Base-by-base conservation (phyloP, 2,797 vertebrate genomes). In the Pseudotriccus pelzelni region DNA sequence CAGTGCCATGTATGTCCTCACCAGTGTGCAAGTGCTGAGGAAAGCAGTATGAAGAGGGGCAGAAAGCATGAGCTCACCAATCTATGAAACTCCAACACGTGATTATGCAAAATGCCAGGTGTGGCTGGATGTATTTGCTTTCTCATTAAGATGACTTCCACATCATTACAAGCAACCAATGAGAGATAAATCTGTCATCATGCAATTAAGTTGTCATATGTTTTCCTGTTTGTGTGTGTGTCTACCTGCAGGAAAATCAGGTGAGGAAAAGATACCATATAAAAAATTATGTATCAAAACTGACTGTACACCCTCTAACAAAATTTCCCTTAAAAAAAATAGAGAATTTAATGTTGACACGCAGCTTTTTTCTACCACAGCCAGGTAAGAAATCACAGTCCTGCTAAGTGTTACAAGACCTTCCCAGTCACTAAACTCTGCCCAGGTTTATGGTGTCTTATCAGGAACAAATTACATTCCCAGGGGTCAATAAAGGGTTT, bases 101-200 rank as follows among this genome's bases (percentile, higher is more conserved):
- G 34, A 64, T 92, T 81, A 94, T 75, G 74, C 41, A 94, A 89
- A 92, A 72, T 50, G 28, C 50, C 84, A 68, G 66, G 62, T 84
- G 41, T 84, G 78, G 66, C 49, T 92, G 70, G 62, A 58, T 53
- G 28, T 16, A 22, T 32, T 30, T 84, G n/a, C 62, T 84, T 84
- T 87, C 46, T 89, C 46, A 69, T 82, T 39, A 76, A 68, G 43
- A 63, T 49, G 55, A 66, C 63, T 66, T 89, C 53, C 41, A 58
- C 23, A 14, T 50, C 84, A 69, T 92, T 92, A 62, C 32, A 80
- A 76, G 74, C 68, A 86, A 75, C 19, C 41, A 79, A 49, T 16
- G 32, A 73, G 81, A 90, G 58, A 53, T 56, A 79, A 66, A 78
- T 22, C 37, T 64, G 50, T 89, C 55, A 46, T 84, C 10, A 1